Conservation (phyloP, 2,797 vertebrate genomes). For the Tympanoctomys barrerae region DNA sequence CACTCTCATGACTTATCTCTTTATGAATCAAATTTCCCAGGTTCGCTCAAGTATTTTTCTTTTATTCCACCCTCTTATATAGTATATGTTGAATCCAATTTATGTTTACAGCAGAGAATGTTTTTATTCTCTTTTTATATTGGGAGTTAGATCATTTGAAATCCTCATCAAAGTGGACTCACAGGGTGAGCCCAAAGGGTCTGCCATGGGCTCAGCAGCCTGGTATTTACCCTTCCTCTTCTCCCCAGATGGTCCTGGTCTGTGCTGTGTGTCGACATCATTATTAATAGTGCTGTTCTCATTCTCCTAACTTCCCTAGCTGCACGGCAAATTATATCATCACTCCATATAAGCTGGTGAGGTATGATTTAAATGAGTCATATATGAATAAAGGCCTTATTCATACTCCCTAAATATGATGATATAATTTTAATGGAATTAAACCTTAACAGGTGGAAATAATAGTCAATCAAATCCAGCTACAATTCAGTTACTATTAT, state of each 20-base stretch:
- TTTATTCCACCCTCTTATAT: not conserved
- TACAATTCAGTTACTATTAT: slow-evolving; percentile 27
- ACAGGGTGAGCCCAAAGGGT: not conserved
- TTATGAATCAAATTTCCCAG: not conserved
- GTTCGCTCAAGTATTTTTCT: not conserved
- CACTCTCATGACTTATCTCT: not conserved
- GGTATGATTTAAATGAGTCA: slow-evolving; percentile 72
- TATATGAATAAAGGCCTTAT: slow-evolving; percentile 21
- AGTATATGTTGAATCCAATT: not conserved
- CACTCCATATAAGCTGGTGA: slow-evolving; percentile 36
- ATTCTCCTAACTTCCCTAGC: slow-evolving; percentile 30
- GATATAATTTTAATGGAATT: slow-evolving; percentile 59
- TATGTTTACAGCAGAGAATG: not conserved
- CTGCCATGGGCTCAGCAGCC: not conserved
- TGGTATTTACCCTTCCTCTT: not conserved
- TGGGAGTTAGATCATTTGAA: not conserved
- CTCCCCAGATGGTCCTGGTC: not conserved
- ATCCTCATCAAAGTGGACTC: not conserved
- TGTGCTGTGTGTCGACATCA: slow-evolving; percentile 24
- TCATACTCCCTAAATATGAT: slow-evolving; percentile 49
- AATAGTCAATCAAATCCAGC: slow-evolving; percentile 17
- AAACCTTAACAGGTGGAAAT: slow-evolving; percentile 37
- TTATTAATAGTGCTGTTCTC: slow-evolving; percentile 75
- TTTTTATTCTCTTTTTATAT: not conserved
- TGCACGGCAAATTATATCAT: slow-evolving; percentile 51